Evolutionary conservation across 2,797 vertebrate species (phyloP).

Genomic region (Avahi laniger): DNA sequence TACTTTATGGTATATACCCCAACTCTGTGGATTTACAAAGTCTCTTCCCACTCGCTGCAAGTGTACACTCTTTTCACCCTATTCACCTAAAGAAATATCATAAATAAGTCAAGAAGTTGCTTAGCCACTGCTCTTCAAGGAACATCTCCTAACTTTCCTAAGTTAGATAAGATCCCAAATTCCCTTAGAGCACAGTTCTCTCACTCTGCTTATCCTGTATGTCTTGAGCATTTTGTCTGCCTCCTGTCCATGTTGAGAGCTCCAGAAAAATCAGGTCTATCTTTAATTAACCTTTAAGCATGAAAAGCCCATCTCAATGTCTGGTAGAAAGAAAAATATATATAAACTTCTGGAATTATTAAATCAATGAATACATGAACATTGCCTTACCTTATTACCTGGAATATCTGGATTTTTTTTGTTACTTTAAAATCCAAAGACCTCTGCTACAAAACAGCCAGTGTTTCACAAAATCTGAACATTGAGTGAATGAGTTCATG

Average conservation of each 20-base stretch:
- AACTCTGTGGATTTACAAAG: neutral
- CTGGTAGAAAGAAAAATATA: neutral
- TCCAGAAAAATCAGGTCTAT: neutral
- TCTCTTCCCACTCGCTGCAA: neutral
- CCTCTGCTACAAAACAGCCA: neutral
- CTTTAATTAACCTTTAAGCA: neutral
- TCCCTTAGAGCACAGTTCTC: neutral
- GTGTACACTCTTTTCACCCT: neutral
- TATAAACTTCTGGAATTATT: neutral
- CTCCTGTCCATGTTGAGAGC: neutral
- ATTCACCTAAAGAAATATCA: neutral
- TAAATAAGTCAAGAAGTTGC: neutral
- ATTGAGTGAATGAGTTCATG: neutral
- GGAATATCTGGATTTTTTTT: neutral
- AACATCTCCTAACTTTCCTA: neutral
- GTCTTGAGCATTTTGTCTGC: neutral
- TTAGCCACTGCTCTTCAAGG: neutral
- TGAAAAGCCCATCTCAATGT: neutral
- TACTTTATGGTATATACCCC: neutral
- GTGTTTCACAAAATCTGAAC: neutral
- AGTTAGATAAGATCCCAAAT: no score
- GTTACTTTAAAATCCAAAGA: neutral
- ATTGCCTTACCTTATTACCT: neutral
- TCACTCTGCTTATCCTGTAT: neutral
- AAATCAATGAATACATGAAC: fast-evolving